Evolutionary conservation across 2,797 vertebrate genomes (phyloP).

Genomic region (Oophaga sylvatica): DNA sequence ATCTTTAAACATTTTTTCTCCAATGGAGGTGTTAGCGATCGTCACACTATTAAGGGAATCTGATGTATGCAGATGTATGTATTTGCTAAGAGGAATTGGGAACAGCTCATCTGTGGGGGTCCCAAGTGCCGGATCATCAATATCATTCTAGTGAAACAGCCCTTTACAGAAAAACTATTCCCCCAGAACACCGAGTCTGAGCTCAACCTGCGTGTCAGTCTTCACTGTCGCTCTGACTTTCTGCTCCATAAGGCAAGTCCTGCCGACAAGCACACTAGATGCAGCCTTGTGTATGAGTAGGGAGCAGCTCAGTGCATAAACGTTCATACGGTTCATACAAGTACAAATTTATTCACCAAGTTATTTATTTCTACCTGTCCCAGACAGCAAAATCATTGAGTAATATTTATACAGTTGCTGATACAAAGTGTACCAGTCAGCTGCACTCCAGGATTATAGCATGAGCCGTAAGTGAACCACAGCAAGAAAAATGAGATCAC

Average conservation of each 20-base stretch:
- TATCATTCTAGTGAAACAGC: too few relatives aligned
- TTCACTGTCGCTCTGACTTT: not conserved
- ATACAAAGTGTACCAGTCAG: not conserved
- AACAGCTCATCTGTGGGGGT: too few relatives aligned
- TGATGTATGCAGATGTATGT: not conserved
- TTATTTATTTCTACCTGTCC: not conserved
- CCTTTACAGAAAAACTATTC: too few relatives aligned
- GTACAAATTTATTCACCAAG: not conserved
- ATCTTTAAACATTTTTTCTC: not conserved
- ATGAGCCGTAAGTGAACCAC: too few relatives aligned
- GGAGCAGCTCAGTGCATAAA: not conserved
- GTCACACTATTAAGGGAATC: not conserved
- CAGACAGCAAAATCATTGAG: constrained; percentile 11
- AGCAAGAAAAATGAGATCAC: not conserved
- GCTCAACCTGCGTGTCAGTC: not conserved
- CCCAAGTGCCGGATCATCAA: too few relatives aligned
- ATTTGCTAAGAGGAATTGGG: too few relatives aligned
- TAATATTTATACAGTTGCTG: not conserved
- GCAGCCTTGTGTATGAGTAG: not conserved
- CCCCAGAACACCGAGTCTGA: not conserved
- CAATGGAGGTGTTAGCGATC: not conserved
- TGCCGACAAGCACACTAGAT: not conserved
- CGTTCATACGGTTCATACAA: not conserved
- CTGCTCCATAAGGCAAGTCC: not conserved
- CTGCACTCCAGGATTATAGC: not conserved